Percentiles rank a stretch among this genome's conserved stretches.
Conservation (phyloP, 1,140 invertebrate genomes). For the Muscidifurax raptorellus region DNA sequence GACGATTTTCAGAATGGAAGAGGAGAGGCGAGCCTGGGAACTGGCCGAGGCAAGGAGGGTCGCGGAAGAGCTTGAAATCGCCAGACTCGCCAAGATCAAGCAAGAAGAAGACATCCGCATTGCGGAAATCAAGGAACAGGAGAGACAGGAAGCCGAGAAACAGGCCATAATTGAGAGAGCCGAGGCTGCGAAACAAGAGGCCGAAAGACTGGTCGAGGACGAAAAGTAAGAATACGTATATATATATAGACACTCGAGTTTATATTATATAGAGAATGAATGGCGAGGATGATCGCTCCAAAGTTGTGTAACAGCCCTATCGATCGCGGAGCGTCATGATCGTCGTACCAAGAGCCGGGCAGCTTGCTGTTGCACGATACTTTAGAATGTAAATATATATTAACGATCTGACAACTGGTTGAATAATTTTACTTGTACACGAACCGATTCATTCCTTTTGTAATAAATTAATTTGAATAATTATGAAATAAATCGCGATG, state of each 20-base stretch:
- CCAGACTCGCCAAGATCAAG: conserved; percentile 63
- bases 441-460: too few relatives aligned
- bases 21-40: conserved; percentile 64
- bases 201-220: conserved; percentile 59
- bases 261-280: too few relatives aligned
- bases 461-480: too few relatives aligned
- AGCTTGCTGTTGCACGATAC: conserved; percentile 4
- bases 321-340: background rate
- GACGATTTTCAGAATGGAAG: conserved; percentile 58
- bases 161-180: conserved; percentile 65
- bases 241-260: background rate
- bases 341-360: background rate
- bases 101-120: conserved; percentile 65
- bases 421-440: too few relatives aligned
- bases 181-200: conserved; percentile 63
- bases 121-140: conserved; percentile 68
- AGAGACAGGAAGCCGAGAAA: conserved; percentile 66
- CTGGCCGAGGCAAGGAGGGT: conserved; percentile 64
- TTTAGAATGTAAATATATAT: conserved; percentile 1
- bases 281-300: background rate
- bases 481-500: background rate
- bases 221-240: conserved; percentile 53
- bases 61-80: conserved; percentile 66
- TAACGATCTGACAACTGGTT: background rate
- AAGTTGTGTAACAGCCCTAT: background rate